Conservation (phyloP, 2,888 invertebrate genomes). For the Lochmaea crataegi region DNA sequence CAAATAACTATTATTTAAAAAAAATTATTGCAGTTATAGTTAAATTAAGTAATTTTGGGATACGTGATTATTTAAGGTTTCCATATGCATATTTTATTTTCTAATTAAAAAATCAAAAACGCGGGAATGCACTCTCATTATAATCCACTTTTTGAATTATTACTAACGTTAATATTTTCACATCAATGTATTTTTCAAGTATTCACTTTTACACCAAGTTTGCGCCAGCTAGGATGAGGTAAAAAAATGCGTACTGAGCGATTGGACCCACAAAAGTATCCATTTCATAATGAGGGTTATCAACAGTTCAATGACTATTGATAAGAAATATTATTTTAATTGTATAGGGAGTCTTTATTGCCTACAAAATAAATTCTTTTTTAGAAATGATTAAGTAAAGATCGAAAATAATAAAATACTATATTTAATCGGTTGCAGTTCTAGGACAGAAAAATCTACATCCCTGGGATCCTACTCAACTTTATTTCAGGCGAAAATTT, state of each 20-base stretch:
- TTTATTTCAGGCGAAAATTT: no score
- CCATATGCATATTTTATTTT: not conserved
- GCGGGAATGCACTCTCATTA: not conserved
- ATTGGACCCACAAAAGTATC: not conserved
- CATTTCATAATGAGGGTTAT: no score
- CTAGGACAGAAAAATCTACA: no score
- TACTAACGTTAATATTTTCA: not conserved
- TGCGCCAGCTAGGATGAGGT: not conserved
- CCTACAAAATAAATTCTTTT: no score
- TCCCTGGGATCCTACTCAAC: no score
- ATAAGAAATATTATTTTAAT: not conserved
- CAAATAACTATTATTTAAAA: conserved; percentile 9
- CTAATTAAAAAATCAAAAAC: not conserved
- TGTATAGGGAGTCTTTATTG: no score
- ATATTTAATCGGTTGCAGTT: no score
- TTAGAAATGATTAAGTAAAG: no score
- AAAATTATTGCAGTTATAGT: not conserved
- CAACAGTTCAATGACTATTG: no score
- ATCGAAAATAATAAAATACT: no score
- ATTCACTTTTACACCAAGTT: not conserved
- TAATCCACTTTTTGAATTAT: not conserved
- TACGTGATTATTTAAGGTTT: conserved; percentile 9
- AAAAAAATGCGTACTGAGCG: not conserved
- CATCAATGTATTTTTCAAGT: not conserved
- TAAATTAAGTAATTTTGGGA: not conserved